Evolutionary conservation across 1,140 invertebrate genomes (phyloP).

Genomic region (Bombus confusus): DNA sequence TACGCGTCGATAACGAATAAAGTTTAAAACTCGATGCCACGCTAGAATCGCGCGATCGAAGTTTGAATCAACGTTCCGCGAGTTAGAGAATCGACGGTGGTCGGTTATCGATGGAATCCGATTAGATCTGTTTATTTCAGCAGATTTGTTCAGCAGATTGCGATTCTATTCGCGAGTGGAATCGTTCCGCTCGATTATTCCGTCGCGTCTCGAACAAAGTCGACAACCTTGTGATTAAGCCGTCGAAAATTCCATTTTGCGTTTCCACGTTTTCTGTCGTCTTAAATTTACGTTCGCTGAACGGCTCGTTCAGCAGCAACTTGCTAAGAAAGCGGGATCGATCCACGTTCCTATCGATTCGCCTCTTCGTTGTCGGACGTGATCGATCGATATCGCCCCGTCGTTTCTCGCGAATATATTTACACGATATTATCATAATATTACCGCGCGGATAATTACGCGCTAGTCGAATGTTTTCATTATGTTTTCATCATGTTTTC

Average conservation of each 20-base stretch:
- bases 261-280: rapidly evolving
- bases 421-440: too few relatives aligned
- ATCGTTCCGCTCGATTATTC: background rate
- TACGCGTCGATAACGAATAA: background rate
- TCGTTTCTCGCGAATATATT: background rate
- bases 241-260: background rate
- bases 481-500: too few relatives aligned
- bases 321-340: background rate
- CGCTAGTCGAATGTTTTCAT: background rate
- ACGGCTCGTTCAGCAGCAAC: background rate
- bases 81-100: background rate
- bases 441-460: too few relatives aligned
- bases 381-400: background rate
- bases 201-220: background rate
- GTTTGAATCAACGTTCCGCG: background rate
- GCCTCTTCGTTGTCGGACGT: too few relatives aligned
- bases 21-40: background rate
- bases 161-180: background rate
- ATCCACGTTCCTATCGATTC: background rate
- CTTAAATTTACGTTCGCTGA: background rate
- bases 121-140: background rate
- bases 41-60: background rate
- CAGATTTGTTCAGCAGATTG: background rate
- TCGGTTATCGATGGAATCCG: too few relatives aligned
- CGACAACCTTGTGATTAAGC: rapidly evolving